Conservation (phyloP, 2,797 vertebrate species). For the Diplodus sargus region DNA sequence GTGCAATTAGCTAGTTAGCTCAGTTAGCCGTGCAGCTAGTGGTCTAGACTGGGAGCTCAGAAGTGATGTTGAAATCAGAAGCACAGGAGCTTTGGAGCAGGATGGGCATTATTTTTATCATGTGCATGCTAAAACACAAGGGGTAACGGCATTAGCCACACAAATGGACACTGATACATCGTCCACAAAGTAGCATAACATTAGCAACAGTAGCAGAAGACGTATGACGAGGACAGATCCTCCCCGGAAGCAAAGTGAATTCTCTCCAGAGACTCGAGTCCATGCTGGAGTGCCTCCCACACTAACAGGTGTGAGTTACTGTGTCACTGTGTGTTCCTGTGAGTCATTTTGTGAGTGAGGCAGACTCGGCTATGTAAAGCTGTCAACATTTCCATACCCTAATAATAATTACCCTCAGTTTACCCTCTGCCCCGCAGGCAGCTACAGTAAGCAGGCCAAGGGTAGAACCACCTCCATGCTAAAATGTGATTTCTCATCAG, state of each 20-base stretch:
- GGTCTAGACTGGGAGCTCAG: too few species aligned
- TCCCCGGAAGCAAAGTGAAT: slow-evolving; percentile 37
- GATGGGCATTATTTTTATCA: slow-evolving; percentile 33
- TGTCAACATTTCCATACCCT: slow-evolving; percentile 73
- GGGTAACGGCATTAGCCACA: slow-evolving; percentile 63
- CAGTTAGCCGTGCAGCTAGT: too few species aligned
- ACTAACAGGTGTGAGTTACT: slow-evolving; percentile 60
- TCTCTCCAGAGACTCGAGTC: slow-evolving; percentile 35
- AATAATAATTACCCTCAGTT: slow-evolving; percentile 80
- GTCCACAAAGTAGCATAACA: slow-evolving; percentile 48
- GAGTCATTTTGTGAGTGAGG: slow-evolving; percentile 29
- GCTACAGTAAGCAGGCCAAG: slow-evolving; percentile 71
- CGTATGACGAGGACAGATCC: slow-evolving; percentile 39
- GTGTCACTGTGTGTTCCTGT: slow-evolving; percentile 42
- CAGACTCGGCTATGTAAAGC: slow-evolving; percentile 61
- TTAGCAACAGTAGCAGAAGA: slow-evolving; percentile 44
- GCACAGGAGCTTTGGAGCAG: too few species aligned
- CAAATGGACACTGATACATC: slow-evolving; percentile 68
- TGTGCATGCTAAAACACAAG: slow-evolving; percentile 52
- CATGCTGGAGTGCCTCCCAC: slow-evolving; percentile 36
- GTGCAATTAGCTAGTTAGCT: too few species aligned
- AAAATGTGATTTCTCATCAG: slow-evolving; percentile 74
- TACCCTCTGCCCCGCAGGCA: slow-evolving; percentile 73
- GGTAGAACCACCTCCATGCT: slow-evolving; percentile 64
- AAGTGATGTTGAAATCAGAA: too few species aligned